Base-by-base conservation (phyloP, 2,888 invertebrate species). In the Lasioglossum lativentre region DNA sequence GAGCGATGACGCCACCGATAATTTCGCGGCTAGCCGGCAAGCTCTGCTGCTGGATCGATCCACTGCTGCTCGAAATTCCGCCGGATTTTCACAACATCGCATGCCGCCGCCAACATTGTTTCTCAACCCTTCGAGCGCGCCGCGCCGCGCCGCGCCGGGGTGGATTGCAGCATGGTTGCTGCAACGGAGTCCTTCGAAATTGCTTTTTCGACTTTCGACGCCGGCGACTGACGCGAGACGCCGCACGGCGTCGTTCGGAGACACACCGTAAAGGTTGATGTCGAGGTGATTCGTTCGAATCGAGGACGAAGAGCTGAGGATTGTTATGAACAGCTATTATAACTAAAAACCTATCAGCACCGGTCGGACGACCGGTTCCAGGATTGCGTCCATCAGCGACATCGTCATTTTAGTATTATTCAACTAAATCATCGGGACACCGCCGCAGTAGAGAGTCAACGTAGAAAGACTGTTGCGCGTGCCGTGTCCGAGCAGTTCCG, bases 1-100 rank as follows among this genome's bases (percentile, higher is more conserved):
- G 75, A 40, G 34, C 78, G 74, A 72, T 75, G 78, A 80, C 74
- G 82, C 56, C 80, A 71, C 59, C 77, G 77, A 71, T 63, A 52
- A 75, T 56, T 63, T 70, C 23, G 73, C 38, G 56, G 72, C 66
- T 30, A 34, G 63, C 34, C 66, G n/a, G 59, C 59, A 27, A 14
- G 52, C 52, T 52, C 52, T 10, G 59, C 66, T 34, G 45, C 59
- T 19, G 40, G 59, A 75, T 74, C 76, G 76, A 66, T 30, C 34
- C n/a, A n/a, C n/a, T n/a, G 23, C 52, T n/a, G 47, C n/a, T 47
- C 47, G n/a, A 47, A 23, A 76, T 76, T 47, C 76, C 38, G 34
- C 19, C 34, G 34, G 40, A 63, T 75, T 75, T 75, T 19, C 75
- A 40, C 42, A 38, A 75, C 34, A 56, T 38, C 30, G 34, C 38